Evolutionary conservation across 1,140 invertebrate species (phyloP), one percentile per base, ranked within the genome.

Genomic region (Diabrotica virgifera): DNA sequence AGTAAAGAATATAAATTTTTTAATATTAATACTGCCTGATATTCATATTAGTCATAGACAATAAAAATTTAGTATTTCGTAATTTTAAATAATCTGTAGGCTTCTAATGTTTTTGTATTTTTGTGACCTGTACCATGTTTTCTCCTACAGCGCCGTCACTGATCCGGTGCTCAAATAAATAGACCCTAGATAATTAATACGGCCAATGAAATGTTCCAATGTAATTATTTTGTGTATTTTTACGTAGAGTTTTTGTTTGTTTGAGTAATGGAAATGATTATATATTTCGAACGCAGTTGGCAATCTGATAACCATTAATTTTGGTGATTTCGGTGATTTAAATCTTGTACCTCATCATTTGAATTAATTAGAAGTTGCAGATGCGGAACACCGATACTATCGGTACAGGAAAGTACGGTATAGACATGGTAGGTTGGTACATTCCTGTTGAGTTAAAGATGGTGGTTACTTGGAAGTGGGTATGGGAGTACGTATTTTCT

Each of bases 271-370:
- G n/a, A 46, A 46, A 46, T 46, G 40, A 46, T 46, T 46, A 46
- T 46, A 46, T n/a, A 46, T 46, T 46, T 46, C 40, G 40, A 46
- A n/a, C 40, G n/a, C 40, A 46, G 40, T 46, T 46, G 40, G 40
- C 40, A 46, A 46, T 46, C 40, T 46, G 40, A 46, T 46, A 46
- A 46, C 40, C 40, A 46, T 46, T 46, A 46, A 46, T 46, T 46
- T 46, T 46, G 40, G 40, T 46, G 40, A 46, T 46, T 46, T 46
- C 40, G 40, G 40, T 46, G 40, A 46, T 46, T 46, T 46, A n/a
- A 46, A 46, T 46, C 40, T 46, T 46, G 40, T 46, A 46, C 40
- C 40, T 46, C 40, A 46, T 46, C 40, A 46, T 46, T 46, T 46
- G 40, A 46, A 46, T 46, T 46, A 46, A 46, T 46, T 46, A 46